Base-by-base conservation (phyloP, 2,888 invertebrate species). In the Laspeyria flexula region DNA sequence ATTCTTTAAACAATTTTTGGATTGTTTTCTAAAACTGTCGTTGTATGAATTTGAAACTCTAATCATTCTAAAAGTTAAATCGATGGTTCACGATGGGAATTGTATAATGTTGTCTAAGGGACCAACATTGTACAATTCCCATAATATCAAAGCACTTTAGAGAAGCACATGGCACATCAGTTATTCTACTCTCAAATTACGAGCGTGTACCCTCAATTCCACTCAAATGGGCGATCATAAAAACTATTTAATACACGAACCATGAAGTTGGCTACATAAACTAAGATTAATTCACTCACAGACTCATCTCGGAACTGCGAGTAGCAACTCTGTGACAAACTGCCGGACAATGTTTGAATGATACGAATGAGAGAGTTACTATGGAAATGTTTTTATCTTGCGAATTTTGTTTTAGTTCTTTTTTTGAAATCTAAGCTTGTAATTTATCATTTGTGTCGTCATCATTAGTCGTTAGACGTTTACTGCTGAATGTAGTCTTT, bases 311-410 rank as follows among this genome's bases (percentile, higher is more conserved):
- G 12, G 45, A 30, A 49, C 49, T 50, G 38, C 55, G 43, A 13
- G 44, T 30, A 13, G 13, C 2, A 63, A 63, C 51, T 64, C 43
- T 35, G 54, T 53, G 65, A 65, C 67, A 67, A 73, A 72, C 65
- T 55, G 43, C 51, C 38, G 54, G 65, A 47, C 67, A 52, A 44
- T 63, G 43, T 73, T 68, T 69, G 69, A 65, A 58, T 65, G 65
- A 68, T 66, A 69, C 55, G 65, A 58, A 57, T 56, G 47, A 15
- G 41, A 6, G 35, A 41, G 33, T 31, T 71, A 71, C 73, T 48
- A 63, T 5, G 2, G 18, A 1, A 7, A 13, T 11, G 10, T 13
- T 3, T 29, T 29, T 40, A 16, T 11, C 6, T 5, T 30, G 15
- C 34, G 11, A 18, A 23, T 35, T 31, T 31, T 11, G 0, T 41